Evolutionary conservation across 2,113 vertebrate species (phyloP).

Genomic region (Neopipo cinnamomea): DNA sequence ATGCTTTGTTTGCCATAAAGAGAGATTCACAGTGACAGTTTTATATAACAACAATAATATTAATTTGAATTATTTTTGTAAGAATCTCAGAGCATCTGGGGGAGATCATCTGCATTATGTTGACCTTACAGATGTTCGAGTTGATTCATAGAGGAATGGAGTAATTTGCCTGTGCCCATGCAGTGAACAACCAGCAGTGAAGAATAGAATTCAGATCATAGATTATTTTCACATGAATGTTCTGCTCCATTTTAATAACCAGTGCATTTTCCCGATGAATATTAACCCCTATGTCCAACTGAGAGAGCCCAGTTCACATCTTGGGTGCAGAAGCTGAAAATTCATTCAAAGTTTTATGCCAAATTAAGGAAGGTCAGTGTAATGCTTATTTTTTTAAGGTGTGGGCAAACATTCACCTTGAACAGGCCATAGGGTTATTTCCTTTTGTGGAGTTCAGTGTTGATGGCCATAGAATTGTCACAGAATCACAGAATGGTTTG

Average conservation of each 20-base stretch:
- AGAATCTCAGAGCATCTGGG: conserved; percentile 8
- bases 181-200: conserved; percentile 19
- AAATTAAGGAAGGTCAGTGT: background rate
- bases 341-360: background rate
- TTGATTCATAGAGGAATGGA: conserved; percentile 39
- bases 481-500: background rate
- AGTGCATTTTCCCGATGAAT: background rate
- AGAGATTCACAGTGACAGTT: background rate
- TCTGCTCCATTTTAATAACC: background rate
- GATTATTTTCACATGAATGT: background rate
- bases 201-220: background rate
- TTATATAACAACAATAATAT: background rate
- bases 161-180: conserved; percentile 25
- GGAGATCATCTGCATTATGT: background rate
- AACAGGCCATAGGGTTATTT: rapidly evolving
- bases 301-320: background rate
- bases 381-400: background rate
- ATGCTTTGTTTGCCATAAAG: background rate
- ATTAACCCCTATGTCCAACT: background rate
- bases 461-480: background rate
- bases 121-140: conserved; percentile 55
- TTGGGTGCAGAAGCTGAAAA: background rate
- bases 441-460: background rate
- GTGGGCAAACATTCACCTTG: rapidly evolving
- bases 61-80: conserved; percentile 20